Conservation (phyloP, 2,113 vertebrate genomes). For the Ceyx margarethae region DNA sequence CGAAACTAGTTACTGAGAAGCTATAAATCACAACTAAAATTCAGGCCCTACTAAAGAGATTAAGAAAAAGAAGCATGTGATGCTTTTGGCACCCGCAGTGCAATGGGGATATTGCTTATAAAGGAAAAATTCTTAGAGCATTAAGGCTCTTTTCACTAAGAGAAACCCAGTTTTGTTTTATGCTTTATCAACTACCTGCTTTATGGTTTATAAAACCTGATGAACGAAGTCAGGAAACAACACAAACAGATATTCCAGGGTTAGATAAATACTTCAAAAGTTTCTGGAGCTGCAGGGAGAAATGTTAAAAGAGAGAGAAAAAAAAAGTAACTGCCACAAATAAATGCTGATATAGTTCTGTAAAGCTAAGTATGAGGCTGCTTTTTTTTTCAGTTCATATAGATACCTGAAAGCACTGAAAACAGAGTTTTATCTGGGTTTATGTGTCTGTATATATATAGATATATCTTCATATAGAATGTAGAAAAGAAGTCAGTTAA, state of each 20-base stretch:
- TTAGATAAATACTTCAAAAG: constrained; percentile 28
- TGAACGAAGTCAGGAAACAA: neutral
- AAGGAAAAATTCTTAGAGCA: constrained; percentile 39
- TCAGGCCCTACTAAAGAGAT: constrained; percentile 29
- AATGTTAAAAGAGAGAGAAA: neutral
- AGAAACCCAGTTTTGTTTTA: constrained; percentile 8
- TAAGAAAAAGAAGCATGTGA: constrained; percentile 15
- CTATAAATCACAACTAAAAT: constrained; percentile 31
- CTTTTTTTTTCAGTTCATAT: neutral
- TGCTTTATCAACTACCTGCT: constrained; percentile 12
- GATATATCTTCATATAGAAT: neutral
- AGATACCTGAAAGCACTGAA: neutral
- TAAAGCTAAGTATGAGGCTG: neutral
- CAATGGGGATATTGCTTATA: constrained; percentile 6
- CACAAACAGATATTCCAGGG: neutral
- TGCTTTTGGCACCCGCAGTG: neutral
- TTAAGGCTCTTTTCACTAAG: neutral
- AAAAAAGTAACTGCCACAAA: neutral
- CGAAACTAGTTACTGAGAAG: constrained; percentile 30
- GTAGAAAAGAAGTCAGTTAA: neutral
- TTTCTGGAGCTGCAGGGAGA: neutral
- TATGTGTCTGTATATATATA: neutral
- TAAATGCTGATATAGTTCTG: constrained; percentile 20
- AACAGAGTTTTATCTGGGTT: neutral
- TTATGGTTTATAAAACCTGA: constrained; percentile 25